phyloP scores from a whole-genome alignment of 2,888 invertebrate species.

The Psococerastis gibbosa region DNA sequence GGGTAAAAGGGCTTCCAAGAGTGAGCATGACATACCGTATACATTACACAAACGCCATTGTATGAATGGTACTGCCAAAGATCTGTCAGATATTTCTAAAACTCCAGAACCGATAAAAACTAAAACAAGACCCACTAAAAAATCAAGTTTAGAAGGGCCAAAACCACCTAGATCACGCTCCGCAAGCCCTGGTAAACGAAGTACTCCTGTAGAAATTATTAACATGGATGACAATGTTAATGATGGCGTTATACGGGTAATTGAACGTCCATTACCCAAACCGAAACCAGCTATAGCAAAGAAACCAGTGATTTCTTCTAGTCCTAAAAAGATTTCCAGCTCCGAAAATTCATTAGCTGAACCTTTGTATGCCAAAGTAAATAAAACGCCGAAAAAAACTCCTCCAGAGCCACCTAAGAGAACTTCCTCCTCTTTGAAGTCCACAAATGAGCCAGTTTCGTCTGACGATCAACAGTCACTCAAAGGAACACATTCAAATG shows the following conservation, averaged over 20 bases:
- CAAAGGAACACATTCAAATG: neutral
- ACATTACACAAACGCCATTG: conserved; percentile 67
- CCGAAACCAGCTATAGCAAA: conserved; percentile 6
- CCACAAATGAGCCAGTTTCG: conserved; percentile 7
- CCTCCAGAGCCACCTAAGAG: conserved; percentile 2
- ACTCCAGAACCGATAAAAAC: neutral
- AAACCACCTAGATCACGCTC: neutral
- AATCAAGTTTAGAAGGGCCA: neutral
- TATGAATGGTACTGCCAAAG: conserved; percentile 62
- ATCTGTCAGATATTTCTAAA: conserved; percentile 2
- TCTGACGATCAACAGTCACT: neutral
- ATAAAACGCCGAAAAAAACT: neutral
- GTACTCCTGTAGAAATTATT: conserved; percentile 1
- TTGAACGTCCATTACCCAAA: neutral
- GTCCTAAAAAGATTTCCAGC: neutral
- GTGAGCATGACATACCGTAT: conserved; percentile 60
- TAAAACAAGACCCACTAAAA: neutral
- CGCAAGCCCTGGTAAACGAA: conserved; percentile 1
- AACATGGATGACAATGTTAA: neutral
- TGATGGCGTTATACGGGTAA: neutral
- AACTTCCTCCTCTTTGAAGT: conserved; percentile 12
- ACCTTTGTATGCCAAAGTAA: conserved; percentile 5
- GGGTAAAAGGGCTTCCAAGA: conserved; percentile 45
- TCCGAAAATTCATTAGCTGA: neutral
- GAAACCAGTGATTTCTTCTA: neutral